Base-by-base conservation (phyloP, 2,888 invertebrate species). In the Drosophila leonis region DNA sequence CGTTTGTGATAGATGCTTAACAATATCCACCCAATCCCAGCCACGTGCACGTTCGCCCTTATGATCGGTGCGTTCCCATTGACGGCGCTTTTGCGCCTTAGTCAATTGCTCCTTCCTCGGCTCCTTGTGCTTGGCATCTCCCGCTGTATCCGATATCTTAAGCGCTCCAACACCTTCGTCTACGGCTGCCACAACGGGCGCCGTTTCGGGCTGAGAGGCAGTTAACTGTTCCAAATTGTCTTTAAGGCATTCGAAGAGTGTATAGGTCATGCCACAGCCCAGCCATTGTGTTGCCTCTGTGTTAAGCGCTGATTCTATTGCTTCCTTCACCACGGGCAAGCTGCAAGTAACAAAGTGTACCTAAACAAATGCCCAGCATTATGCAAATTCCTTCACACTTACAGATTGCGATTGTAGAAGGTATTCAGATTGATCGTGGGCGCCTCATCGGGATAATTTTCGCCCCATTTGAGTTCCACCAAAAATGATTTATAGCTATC, bases 11-110 rank as follows among this genome's bases (percentile, higher is more conserved):
- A 99, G 94, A 94, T 99, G 99, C 93, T 97, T 98, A n/a, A 99
- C 96, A 73, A 99, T 95, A 91, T 98, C 98, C 12, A 98, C 96
- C 98, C 99, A 99, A 94, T 99, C 96, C 95, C 96, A 98, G 0
- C 99, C 99, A 33, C 98, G 94, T 0, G 97, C 96, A 77, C 95
- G 95, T 90, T 98, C 98, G 0, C 98, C 98, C 35, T 95, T 96
- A 49, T 95, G 94, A 92, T 98, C 98, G 0, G 97, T 95, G 64
- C 95, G 95, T 91, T 98, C 97, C 96, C 97, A 98, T 90, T 97
- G 96, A 68, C 96, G 95, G 13, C 98, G 94, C 92, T 98, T 98
- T 93, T 98, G 98, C 0, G 98, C 94, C 93, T 98, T 98, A 9
- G 97, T 97, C 81, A 98, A 92, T 65, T 98, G 97, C 88, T 98